Conservation (phyloP, 2,797 vertebrate genomes). For the Chanos chanos region DNA sequence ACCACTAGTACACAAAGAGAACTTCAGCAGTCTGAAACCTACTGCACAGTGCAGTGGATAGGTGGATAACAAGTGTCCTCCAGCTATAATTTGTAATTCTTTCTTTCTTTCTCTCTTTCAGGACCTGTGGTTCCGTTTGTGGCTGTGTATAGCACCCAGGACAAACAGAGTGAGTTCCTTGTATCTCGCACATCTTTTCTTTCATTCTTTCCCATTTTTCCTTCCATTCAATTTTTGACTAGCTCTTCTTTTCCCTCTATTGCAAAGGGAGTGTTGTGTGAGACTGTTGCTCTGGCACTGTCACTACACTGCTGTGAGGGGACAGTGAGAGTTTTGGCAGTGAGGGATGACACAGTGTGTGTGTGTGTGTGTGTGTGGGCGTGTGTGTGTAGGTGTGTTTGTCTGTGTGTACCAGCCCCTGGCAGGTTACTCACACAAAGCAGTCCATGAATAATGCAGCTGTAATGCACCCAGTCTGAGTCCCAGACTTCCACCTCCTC, state of each 20-base stretch:
- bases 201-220: background rate
- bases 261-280: background rate
- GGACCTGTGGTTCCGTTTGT: slow-evolving; percentile 70
- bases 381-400: too few relatives aligned
- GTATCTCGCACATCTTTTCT: too few relatives aligned
- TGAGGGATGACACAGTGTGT: background rate
- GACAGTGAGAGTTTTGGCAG: background rate
- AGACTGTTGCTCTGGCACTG: background rate
- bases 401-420: too few relatives aligned
- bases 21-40: too few relatives aligned
- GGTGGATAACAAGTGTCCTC: too few relatives aligned
- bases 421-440: slow-evolving; percentile 3
- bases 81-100: background rate
- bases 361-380: too few relatives aligned
- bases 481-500: background rate
- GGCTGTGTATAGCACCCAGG: slow-evolving; percentile 64
- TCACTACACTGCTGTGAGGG: background rate
- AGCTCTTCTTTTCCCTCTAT: background rate
- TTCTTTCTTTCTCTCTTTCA: slow-evolving; percentile 31
- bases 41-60: too few relatives aligned
- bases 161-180: slow-evolving; percentile 68
- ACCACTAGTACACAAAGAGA: too few relatives aligned
- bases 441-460: background rate
- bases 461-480: background rate
- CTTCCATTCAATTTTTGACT: background rate